Evolutionary conservation across 2,797 vertebrate genomes (phyloP), one percentile per base, ranked within the genome.

Genomic region (Botia kubotai): DNA sequence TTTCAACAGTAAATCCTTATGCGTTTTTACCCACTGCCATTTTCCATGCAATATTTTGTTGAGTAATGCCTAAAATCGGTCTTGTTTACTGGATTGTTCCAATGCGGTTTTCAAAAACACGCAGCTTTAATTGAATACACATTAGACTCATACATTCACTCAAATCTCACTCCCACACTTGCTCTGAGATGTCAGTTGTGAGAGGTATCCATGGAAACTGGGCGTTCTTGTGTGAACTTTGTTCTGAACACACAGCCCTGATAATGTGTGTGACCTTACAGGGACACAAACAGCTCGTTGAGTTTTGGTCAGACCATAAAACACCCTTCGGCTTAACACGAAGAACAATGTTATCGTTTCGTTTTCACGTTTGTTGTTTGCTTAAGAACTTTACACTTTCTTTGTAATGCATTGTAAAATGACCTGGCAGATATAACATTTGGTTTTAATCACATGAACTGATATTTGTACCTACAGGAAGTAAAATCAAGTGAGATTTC

Each of bases 221-320:
- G 84, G 86, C 90, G 83, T 72, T 91, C 85, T 85, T 81, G 84
- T 88, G 87, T 92, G 93, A 93, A 94, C 92, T 94, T 93, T 92
- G 89, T 90, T 87, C 87, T 33, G 86, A 84, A 72, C 87, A 88
- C 88, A 89, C 88, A 86, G 88, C 76, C 1, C 65, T 78, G 86
- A 89, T 91, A 91, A 91, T 90, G 57, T 39, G 88, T 82, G 57
- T 90, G 92, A 94, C 90, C 89, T 91, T 67, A 84, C 48, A 11
- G 13, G 50, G 82, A 85, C 68, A 69, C 63, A 87, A 85, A 80
- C 66, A 87, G 73, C 74, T 83, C 73, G 65, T 75, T 75, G 79
- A 62, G 72, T 5, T 33, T 60, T 5, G 43, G 50, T 72, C 63
- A 21, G 69, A 48, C 23, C 23, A 77, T 74, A 85, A 83, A 81